A percentile compares a stretch with the other conserved stretches of the same genome.
Evolutionary conservation across 2,113 vertebrate species (phyloP).

Genomic region (Dasypus novemcinctus): DNA sequence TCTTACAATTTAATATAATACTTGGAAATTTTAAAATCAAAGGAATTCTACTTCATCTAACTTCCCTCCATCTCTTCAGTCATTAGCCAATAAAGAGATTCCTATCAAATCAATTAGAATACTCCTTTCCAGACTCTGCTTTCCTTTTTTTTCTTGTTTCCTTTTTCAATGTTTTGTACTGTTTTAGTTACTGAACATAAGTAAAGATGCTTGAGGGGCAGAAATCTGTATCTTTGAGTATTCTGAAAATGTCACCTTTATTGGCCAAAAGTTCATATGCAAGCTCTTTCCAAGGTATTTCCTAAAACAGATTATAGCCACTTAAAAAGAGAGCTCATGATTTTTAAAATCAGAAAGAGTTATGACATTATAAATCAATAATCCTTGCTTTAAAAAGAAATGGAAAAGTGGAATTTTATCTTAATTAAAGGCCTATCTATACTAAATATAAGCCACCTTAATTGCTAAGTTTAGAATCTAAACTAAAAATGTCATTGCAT

Average conservation of each 20-base stretch:
- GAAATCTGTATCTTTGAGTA: not conserved
- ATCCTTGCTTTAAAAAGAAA: not conserved
- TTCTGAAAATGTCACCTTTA: not conserved
- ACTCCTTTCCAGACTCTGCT: not conserved
- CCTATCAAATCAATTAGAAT: not conserved
- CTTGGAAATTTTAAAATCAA: not conserved
- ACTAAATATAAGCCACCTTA: constrained; percentile 63
- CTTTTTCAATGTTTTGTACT: not conserved
- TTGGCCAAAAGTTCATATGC: not conserved
- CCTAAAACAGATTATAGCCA: not conserved
- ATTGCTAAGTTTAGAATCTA: constrained; percentile 71
- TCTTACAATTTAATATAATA: constrained; percentile 13
- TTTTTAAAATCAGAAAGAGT: constrained; percentile 19
- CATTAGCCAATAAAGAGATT: not conserved
- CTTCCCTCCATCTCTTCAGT: not conserved
- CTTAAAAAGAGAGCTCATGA: not conserved
- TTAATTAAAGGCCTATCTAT: not conserved
- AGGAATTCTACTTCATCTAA: not conserved
- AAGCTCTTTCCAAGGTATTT: not conserved
- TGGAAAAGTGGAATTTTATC: constrained; percentile 14
- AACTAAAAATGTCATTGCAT: constrained; percentile 25
- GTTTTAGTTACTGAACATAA: not conserved
- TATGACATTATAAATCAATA: not conserved
- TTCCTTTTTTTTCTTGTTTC: not conserved
- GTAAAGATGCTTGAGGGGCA: not conserved